Evolutionary conservation across 2,888 invertebrate genomes (phyloP).

Genomic region (Drepana falcataria): DNA sequence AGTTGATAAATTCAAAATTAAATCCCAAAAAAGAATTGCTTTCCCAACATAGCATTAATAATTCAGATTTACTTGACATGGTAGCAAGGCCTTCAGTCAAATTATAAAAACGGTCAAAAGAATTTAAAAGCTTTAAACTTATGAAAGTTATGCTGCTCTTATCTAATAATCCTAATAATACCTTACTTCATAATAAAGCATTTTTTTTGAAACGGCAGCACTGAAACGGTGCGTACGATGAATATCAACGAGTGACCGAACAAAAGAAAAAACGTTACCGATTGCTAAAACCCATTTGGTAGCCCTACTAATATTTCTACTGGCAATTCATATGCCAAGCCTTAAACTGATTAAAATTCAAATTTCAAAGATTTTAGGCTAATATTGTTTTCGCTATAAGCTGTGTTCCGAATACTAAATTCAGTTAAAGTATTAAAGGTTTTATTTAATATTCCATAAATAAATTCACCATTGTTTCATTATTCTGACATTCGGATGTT

Average conservation of each 20-base stretch:
- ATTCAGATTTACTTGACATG: no score
- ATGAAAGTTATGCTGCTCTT: no score
- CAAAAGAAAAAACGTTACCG: constrained; percentile 42
- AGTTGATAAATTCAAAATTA: no score
- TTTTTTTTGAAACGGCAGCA: no score
- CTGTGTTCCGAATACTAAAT: constrained; percentile 53
- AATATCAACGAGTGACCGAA: constrained; percentile 38
- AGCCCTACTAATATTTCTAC: constrained; percentile 27
- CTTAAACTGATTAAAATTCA: constrained; percentile 37
- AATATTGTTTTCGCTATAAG: constrained; percentile 36
- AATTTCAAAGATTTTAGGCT: constrained; percentile 63
- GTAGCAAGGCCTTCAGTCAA: no score
- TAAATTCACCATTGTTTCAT: background rate
- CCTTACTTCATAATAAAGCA: no score
- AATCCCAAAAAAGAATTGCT: no score
- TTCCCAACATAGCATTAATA: no score
- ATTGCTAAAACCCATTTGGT: constrained; percentile 40
- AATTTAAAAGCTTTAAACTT: no score
- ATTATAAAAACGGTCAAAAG: no score
- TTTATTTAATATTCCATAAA: constrained; percentile 19
- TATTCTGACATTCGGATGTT: background rate
- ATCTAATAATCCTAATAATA: no score
- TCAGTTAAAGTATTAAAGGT: constrained; percentile 25
- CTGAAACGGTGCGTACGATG: constrained; percentile 17
- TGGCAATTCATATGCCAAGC: constrained; percentile 39